phyloP scores from a whole-genome alignment of 2,888 invertebrate genomes.

The Drosophila subsilvestris region DNA sequence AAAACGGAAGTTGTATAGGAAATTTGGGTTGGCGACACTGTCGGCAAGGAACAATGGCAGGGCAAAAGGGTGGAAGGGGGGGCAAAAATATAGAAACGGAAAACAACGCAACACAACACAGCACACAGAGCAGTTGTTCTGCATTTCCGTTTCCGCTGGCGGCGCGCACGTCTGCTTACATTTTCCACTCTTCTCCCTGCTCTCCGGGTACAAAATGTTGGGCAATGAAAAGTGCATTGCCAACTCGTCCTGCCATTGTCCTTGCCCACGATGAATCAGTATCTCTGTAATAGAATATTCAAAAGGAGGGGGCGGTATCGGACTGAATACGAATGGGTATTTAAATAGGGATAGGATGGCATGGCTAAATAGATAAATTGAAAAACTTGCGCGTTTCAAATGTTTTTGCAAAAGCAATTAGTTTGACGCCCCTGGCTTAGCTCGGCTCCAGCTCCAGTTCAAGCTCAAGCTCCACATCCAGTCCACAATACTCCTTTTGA shows the following conservation, averaged over 20 bases:
- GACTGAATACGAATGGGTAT: constrained; percentile 1
- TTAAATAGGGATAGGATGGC: constrained; percentile 19
- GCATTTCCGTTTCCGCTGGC: constrained; percentile 74
- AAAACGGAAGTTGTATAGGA: constrained; percentile 58
- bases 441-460: constrained; percentile 22
- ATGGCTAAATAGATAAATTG: constrained; percentile 68
- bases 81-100: constrained; percentile 33
- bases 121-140: constrained; percentile 63
- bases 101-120: constrained; percentile 43
- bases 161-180: constrained; percentile 26
- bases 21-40: constrained; percentile 48
- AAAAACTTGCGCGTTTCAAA: constrained; percentile 57
- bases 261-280: constrained; percentile 44
- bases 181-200: neutral
- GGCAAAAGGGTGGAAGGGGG: constrained; percentile 12
- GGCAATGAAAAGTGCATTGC: constrained; percentile 44
- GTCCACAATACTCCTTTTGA: constrained; percentile 10
- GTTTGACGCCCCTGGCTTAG: constrained; percentile 62
- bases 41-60: constrained; percentile 13
- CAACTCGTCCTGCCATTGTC: constrained; percentile 27
- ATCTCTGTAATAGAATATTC: constrained; percentile 34
- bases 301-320: neutral
- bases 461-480: no score
- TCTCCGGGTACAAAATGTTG: constrained; percentile 4
- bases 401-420: constrained; percentile 72